Conservation (phyloP, 2,888 invertebrate genomes). For the Dastarcus helophoroides region DNA sequence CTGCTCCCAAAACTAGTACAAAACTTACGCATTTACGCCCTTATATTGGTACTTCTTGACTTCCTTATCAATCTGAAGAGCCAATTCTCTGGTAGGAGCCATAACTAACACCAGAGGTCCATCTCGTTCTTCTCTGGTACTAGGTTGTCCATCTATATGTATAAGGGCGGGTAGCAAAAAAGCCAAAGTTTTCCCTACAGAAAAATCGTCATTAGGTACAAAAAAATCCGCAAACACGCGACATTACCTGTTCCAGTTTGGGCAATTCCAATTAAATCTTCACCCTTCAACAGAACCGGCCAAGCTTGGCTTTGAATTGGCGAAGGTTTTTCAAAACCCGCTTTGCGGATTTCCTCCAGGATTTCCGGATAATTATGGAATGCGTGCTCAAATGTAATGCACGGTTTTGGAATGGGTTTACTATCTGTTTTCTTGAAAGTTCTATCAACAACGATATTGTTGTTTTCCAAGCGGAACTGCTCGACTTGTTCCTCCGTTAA, state of each 20-base stretch:
- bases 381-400: constrained; percentile 70
- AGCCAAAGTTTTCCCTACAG: constrained; percentile 80
- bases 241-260: constrained; percentile 70
- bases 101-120: constrained; percentile 82
- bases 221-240: neutral
- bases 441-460: constrained; percentile 62
- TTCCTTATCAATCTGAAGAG: constrained; percentile 86
- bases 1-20: too few relatives aligned
- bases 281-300: constrained; percentile 84
- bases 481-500: constrained; percentile 54
- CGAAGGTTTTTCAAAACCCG: constrained; percentile 70
- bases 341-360: constrained; percentile 65
- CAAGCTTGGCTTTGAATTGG: constrained; percentile 92
- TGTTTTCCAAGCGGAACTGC: constrained; percentile 51
- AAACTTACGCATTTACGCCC: constrained; percentile 66
- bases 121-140: constrained; percentile 55
- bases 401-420: constrained; percentile 60
- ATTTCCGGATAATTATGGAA: constrained; percentile 76
- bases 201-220: constrained; percentile 4
- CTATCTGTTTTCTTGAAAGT: constrained; percentile 39
- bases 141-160: constrained; percentile 78
- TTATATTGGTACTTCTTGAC: constrained; percentile 79
- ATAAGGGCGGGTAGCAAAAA: constrained; percentile 87
- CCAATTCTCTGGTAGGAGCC: constrained; percentile 88
- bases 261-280: constrained; percentile 93